Base-by-base conservation (phyloP, 2,888 invertebrate species). In the Byasa hedistus region DNA sequence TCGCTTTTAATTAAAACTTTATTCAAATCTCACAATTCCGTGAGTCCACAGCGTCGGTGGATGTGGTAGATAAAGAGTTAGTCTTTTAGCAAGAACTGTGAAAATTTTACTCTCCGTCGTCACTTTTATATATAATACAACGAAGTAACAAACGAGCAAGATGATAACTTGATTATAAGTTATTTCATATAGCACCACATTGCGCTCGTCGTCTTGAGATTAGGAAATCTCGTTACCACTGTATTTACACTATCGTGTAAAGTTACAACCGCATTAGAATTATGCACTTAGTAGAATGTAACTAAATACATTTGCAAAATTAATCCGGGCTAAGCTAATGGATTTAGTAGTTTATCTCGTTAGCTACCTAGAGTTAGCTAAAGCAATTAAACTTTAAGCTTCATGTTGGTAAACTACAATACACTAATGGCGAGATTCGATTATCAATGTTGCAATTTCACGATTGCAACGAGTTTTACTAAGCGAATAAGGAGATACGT, bases 301-400 rank as follows among this genome's bases (percentile, higher is more conserved):
- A 48, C 48, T 48, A 61, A 52, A 22, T n/a, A 57, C 44, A 21
- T 51, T 60, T 60, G 27, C 27, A 32, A 54, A 44, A 48, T 17
- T 54, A 65, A 60, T 48, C 54, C 22, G 1, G 55, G 56, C 10
- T n/a, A 58, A 54, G 39, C 17, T 39, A 54, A 61, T 66, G n/a
- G 22, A 12, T 39, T 39, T 52, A 57, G 56, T 8, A 61, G 65
- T 39, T 48, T 61, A 51, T 61, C 57, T 52, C 24, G 56, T 60
- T 55, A 65, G 39, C 60, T 52, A 57, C 39, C 51, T 24, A 24
- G 36, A 39, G 23, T 61, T 52, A 61, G 23, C 17, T 61, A 22
- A 57, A 66, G 61, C 54, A 61, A 61, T 61, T 61, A 61, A 66
- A 66, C 57, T 66, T 66, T 57, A 39, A 44, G 10, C 39, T 44